Percentiles rank a stretch among this genome's conserved stretches.
Conservation (phyloP, 2,113 vertebrate genomes). For the Cheilinus undulatus region DNA sequence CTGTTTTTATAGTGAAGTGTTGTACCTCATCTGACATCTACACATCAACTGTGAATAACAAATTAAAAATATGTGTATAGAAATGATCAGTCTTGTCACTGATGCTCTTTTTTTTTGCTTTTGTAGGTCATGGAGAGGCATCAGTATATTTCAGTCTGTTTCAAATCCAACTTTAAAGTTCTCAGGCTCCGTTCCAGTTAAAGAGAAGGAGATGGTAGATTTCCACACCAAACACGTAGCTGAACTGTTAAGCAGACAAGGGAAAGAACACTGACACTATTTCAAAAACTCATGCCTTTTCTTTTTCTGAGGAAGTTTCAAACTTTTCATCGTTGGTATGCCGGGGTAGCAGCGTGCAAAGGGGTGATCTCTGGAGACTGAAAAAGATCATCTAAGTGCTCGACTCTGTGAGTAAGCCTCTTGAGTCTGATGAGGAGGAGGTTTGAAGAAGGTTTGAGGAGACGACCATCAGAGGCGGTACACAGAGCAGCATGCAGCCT, state of each 20-base stretch:
- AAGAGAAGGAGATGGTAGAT: too few species aligned
- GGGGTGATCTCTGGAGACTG: constrained; percentile 19
- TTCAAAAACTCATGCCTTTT: neutral
- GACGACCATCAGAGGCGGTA: constrained; percentile 20
- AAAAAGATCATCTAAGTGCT: constrained; percentile 32
- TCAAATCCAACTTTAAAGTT: too few species aligned
- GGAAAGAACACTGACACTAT: neutral
- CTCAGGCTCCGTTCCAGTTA: too few species aligned
- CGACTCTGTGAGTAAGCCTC: constrained; percentile 39
- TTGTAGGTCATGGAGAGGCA: too few species aligned
- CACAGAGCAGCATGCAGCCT: constrained; percentile 16
- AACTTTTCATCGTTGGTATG: constrained; percentile 1
- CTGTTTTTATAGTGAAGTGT: too few species aligned
- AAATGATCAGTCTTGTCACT: too few species aligned
- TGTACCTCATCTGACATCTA: too few species aligned
- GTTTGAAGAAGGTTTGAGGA: constrained; percentile 31
- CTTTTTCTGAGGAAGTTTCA: neutral
- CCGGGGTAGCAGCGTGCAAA: neutral
- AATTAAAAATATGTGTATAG: too few species aligned
- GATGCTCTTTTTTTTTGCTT: too few species aligned
- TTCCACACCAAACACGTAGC: neutral
- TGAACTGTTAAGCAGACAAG: neutral
- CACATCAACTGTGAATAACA: too few species aligned
- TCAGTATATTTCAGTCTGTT: too few species aligned
- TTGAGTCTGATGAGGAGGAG: constrained; percentile 33